phyloP scores from a whole-genome alignment of 1,140 invertebrate genomes.

The Nebria ingens region DNA sequence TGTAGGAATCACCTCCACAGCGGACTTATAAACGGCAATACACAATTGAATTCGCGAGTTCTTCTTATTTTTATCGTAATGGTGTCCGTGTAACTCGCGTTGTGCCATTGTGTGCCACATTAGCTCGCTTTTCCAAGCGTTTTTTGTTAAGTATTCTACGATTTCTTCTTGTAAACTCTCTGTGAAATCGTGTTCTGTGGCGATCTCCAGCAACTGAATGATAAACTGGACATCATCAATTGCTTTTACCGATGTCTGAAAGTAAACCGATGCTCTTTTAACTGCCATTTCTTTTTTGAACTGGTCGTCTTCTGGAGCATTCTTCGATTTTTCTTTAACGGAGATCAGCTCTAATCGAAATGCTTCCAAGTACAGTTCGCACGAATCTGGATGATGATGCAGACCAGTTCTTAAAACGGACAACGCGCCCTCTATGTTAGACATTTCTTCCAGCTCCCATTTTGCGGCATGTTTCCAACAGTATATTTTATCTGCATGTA shows the following conservation, averaged over 20 bases:
- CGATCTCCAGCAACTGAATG: slow-evolving; percentile 15
- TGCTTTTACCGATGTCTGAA: slow-evolving; percentile 11
- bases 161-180: slow-evolving; percentile 23
- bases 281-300: background rate
- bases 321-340: background rate
- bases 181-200: slow-evolving; percentile 37
- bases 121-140: slow-evolving; percentile 34
- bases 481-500: slow-evolving; percentile 60
- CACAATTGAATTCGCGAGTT: slow-evolving; percentile 11
- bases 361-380: slow-evolving; percentile 47
- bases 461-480: slow-evolving; percentile 62
- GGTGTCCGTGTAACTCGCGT: slow-evolving; percentile 34
- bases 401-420: slow-evolving; percentile 55
- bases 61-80: slow-evolving; percentile 16
- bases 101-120: slow-evolving; percentile 48
- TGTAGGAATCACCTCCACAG: slow-evolving; percentile 30
- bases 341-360: slow-evolving; percentile 31
- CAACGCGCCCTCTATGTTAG: slow-evolving; percentile 52
- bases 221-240: slow-evolving; percentile 11
- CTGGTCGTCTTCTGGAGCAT: background rate
- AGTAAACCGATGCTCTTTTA: slow-evolving; percentile 1
- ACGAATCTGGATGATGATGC: slow-evolving; percentile 50
- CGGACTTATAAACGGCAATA: slow-evolving; percentile 29
- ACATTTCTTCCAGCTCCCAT: slow-evolving; percentile 61
- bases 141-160: slow-evolving; percentile 29